Base-by-base conservation (phyloP, 2,888 invertebrate genomes). In the Cabera pusaria region DNA sequence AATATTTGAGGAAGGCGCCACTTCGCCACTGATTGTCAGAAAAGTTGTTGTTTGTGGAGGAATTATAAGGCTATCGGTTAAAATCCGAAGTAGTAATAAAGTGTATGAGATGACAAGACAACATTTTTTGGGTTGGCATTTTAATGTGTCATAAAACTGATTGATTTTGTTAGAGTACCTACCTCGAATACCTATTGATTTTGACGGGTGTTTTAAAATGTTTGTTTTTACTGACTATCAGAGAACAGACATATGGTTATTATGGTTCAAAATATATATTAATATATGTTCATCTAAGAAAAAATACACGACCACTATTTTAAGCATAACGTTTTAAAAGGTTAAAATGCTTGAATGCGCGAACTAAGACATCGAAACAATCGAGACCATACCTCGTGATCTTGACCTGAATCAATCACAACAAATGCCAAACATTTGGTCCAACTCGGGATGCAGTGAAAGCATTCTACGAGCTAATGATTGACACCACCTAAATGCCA, bases 401-500 rank as follows among this genome's bases (percentile, higher is more conserved):
- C 86, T 84, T 86, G 85, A 84, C 85, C 83, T 47, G 76, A 60
- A 72, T 78, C 49, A 51, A 63, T 70, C 62, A 64, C 56, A 55
- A 56, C 50, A 80, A 82, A 83, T 83, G 77, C 60, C 76, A 76
- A 73, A 65, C 59, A 17, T 42, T 64, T 66, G 73, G 71, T 67
- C 67, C 57, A 59, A 59, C 61, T 56, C 51, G 56, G 42, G 54
- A 48, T 36, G 32, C 49, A 60, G 72, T 66, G 79, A 81, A 82
- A 82, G 77, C 66, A 67, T 65, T 64, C 54, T 63, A 50, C 39
- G 57, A 53, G 56, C 62, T 60, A 59, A 64, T 79, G 80, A 83
- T 79, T 81, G 82, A 81, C 79, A 74, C 64, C 50, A 59, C 64
- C 49, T 69, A 77, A 81, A 81, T 81, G 73, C 61, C 66, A 81